A percentile compares a stretch with the other conserved stretches of the same genome.
Conservation (phyloP, 1,140 invertebrate species). For the Dufourea novaeangliae region DNA sequence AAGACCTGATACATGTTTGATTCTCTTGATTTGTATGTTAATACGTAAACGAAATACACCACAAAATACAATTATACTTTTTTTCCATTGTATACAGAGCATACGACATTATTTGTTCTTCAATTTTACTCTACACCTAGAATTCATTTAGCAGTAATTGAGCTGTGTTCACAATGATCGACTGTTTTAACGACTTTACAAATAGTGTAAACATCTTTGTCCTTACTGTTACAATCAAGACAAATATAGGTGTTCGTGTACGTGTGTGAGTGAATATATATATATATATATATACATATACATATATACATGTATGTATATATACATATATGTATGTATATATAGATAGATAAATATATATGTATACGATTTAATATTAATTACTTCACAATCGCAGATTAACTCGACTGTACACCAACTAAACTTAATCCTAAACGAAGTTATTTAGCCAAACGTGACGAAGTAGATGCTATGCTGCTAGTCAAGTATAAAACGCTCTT, state of each 20-base stretch:
- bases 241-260: neutral
- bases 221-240: slow-evolving; percentile 43
- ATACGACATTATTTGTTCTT: neutral
- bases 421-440: slow-evolving; percentile 59
- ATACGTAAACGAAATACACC: slow-evolving; percentile 36
- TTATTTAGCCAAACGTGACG: slow-evolving; percentile 43
- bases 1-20: slow-evolving; percentile 25
- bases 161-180: slow-evolving; percentile 36
- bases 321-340: neutral
- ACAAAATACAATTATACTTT: slow-evolving; percentile 31
- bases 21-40: slow-evolving; percentile 19
- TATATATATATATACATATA: neutral
- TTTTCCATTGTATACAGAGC: slow-evolving; percentile 17
- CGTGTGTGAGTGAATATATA: neutral
- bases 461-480: slow-evolving; percentile 49
- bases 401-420: slow-evolving; percentile 44
- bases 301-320: neutral
- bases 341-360: too few relatives aligned
- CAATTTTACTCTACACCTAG: slow-evolving; percentile 16
- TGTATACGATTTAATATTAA: slow-evolving; percentile 26
- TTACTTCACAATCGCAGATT: slow-evolving; percentile 46
- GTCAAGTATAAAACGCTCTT: slow-evolving; percentile 65
- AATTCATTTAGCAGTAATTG: slow-evolving; percentile 40
- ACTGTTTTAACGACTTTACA: slow-evolving; percentile 37
- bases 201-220: slow-evolving; percentile 26